Evolutionary conservation across 2,888 invertebrate species (phyloP).

Genomic region (Drosophila subsilvestris): DNA sequence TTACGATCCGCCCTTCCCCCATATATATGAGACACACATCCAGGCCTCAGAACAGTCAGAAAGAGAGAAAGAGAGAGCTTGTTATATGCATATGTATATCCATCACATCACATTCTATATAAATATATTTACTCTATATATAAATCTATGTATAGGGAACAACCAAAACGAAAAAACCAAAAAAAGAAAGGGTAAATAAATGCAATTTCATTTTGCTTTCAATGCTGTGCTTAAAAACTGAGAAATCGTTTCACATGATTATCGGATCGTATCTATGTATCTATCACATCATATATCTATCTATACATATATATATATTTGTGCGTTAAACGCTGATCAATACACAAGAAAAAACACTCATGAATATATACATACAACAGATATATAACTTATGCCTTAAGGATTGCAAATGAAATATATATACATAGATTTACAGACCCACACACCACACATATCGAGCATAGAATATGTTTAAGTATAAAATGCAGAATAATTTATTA

Average conservation of each 20-base stretch:
- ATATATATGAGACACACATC: constrained; percentile 9
- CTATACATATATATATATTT: constrained; percentile 49
- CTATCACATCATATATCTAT: constrained; percentile 30
- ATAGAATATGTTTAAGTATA: constrained; percentile 54
- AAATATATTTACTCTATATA: constrained; percentile 27
- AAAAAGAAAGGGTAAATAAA: constrained; percentile 46
- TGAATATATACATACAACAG: constrained; percentile 18
- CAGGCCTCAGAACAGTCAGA: constrained; percentile 25
- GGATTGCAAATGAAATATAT: constrained; percentile 57
- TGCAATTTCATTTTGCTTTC: constrained; percentile 60
- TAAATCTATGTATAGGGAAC: constrained; percentile 52
- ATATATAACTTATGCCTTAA: constrained; percentile 54
- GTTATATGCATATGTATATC: constrained; percentile 33
- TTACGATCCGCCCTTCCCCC: constrained; percentile 67
- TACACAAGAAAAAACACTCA: constrained; percentile 6
- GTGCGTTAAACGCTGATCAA: constrained; percentile 65
- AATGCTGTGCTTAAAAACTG: constrained; percentile 57
- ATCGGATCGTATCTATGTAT: constrained; percentile 7
- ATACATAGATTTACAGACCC: constrained; percentile 29
- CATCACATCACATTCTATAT: constrained; percentile 21
- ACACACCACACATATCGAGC: constrained; percentile 63
- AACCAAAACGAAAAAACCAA: constrained; percentile 20
- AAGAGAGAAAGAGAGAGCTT: constrained; percentile 28
- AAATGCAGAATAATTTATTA: constrained; percentile 9
- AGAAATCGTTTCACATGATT: constrained; percentile 47